Evolutionary conservation across 1,140 invertebrate species (phyloP).

Genomic region (Oscheius sp.): DNA sequence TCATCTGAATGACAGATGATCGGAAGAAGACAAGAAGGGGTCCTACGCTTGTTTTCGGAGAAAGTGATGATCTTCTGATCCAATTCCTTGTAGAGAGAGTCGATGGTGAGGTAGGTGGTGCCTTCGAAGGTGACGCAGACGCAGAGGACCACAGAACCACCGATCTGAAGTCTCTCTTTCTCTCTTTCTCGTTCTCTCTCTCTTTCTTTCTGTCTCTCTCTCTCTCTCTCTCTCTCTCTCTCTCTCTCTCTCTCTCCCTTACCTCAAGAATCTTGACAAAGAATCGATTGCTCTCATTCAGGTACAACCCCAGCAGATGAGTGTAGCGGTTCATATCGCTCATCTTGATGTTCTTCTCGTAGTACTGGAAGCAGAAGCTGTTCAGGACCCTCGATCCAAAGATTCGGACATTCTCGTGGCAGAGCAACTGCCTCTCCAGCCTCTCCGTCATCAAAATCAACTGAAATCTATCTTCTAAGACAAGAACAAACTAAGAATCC

Average conservation of each 20-base stretch:
- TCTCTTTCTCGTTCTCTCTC: no score
- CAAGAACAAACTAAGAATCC: no score
- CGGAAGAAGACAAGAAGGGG: background rate
- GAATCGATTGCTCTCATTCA: conserved; percentile 6
- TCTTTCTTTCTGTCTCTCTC: no score
- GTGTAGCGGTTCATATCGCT: background rate
- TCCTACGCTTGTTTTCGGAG: background rate
- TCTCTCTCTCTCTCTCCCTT: no score
- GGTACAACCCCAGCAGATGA: conserved; percentile 3
- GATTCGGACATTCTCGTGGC: conserved; percentile 70
- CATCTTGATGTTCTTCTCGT: conserved; percentile 63
- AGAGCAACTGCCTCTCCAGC: conserved; percentile 74
- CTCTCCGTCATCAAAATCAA: conserved; percentile 72
- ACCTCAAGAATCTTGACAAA: background rate
- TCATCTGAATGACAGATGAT: background rate
- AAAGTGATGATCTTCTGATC: background rate
- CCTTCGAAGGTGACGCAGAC: conserved; percentile 9
- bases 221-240: no score
- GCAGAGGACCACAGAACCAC: conserved; percentile 1
- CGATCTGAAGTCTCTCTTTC: no score
- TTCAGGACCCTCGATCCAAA: conserved; percentile 72
- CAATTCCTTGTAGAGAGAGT: background rate
- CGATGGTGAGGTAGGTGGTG: background rate
- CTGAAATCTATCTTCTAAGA: no score
- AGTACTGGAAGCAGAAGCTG: conserved; percentile 79